Evolutionary conservation across 2,888 invertebrate species (phyloP), one percentile per base, ranked within the genome.

Genomic region (Nemapogon koenigi): DNA sequence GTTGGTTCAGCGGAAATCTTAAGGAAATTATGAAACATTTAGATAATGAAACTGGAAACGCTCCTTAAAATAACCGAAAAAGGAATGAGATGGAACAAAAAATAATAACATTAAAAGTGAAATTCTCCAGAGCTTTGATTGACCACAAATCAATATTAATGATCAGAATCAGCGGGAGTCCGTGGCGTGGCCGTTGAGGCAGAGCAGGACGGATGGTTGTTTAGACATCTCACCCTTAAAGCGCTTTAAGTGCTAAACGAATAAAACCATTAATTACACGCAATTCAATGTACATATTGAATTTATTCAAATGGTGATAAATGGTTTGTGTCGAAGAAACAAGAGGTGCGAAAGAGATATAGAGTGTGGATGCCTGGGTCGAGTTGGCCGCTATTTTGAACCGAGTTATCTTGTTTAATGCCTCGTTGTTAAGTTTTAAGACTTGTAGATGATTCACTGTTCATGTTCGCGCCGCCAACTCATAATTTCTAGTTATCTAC

Each of bases 141-240:
- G 78, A 79, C 80, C 79, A 79, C 79, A 80, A 80, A 80, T 80
- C 79, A 80, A 78, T 79, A 80, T 80, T 80, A 80, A 80, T 80
- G 80, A 79, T 75, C 63, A 55, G 51, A 66, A 48, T 50, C 76
- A 75, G 73, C 76, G 71, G 73, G 78, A 59, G 78, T 67, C 60
- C 72, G 59, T 55, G 49, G 50, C 48, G 49, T 49, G 49, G 57
- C 45, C 40, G 38, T 16, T 38, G 40, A 17, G 39, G 35, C 43
- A 46, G 58, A 69, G 46, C 49, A 52, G 50, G 69, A 70, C 49
- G 44, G 10, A 45, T 36, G 36, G 49, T 61, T 72, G 64, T 75
- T 78, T 75, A 71, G 75, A 75, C 76, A 73, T 72, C 70, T 70
- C 68, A 65, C 73, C 75, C 75, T 73, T 71, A 73, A 64, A 71